Evolutionary conservation across 2,113 vertebrate species (phyloP), one percentile per base, ranked within the genome.

Genomic region (Pandion haliaetus): DNA sequence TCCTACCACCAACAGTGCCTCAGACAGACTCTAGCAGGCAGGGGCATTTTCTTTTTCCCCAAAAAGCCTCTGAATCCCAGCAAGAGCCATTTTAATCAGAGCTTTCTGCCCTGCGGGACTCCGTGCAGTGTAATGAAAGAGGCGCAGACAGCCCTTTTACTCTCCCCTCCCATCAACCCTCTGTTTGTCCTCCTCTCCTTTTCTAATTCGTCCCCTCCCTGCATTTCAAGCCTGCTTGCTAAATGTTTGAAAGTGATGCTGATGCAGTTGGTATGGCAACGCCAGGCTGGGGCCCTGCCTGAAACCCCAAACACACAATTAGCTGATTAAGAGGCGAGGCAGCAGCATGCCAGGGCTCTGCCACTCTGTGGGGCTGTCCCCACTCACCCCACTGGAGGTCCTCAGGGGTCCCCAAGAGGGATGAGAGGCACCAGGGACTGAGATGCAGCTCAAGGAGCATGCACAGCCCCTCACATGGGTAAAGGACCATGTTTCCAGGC

Each of bases 241-340:
- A 91, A 95, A 91, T 79, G 93, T 96, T 94, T 87, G 88, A 94
- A 96, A 95, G 85, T n/a, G 70, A 96, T 94, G 96, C 96, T 93
- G 90, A 90, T 95, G 93, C 29, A 14, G 96, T 96, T 96, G 96
- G 92, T 94, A 97, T 96, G 95, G 95, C 88, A 96, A 97, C 95
- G 21, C 87, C 85, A 92, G 97, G 90, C 96, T 95, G 92, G 93
- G 95, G 93, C 86, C 86, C 89, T 93, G 79, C 77, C 91, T 95
- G 83, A 96, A 97, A 96, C 96, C 94, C 95, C 94, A 97, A 97
- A 96, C 96, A 96, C 93, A 93, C 91, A 96, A 96, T 96, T 95
- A 96, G 89, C 93, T 96, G 86, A 95, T 96, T 96, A 95, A 83
- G 89, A 95, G 83, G 82, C 40, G 36, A 93, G 38, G 86, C 28